These are phyloP conservation scores for Latrodectus hesperus DNA, from an alignment of 2,888 invertebrate genomes.

Conservation along the genomic window DNA sequence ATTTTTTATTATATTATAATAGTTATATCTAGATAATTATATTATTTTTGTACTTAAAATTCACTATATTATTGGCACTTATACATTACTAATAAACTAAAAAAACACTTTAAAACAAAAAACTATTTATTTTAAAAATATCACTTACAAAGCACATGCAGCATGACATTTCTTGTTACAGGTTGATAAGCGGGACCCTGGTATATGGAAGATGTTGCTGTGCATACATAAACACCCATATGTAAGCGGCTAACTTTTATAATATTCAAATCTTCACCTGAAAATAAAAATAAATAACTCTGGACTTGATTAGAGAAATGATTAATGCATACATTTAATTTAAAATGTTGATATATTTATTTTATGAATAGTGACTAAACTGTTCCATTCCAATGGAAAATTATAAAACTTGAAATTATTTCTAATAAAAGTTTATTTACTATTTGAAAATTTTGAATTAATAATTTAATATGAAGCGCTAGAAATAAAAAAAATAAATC, in stretches of 20 bases:
- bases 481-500: too few species aligned
- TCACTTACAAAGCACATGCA: slow-evolving; percentile 71
- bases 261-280: slow-evolving; percentile 84
- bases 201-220: slow-evolving; percentile 83
- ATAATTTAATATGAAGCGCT: too few species aligned
- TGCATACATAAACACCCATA: slow-evolving; percentile 94
- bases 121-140: slow-evolving; percentile 67
- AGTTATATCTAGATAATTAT: too few species aligned
- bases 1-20: too few species aligned
- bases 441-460: too few species aligned
- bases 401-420: too few species aligned
- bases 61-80: background rate
- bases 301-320: too few species aligned
- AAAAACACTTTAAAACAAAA: background rate
- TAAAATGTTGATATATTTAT: too few species aligned
- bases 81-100: background rate
- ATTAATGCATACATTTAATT: too few species aligned
- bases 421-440: too few species aligned
- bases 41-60: background rate
- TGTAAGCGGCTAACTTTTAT: slow-evolving; percentile 88
- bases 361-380: too few species aligned
- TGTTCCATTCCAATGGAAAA: too few species aligned
- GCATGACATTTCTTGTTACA: slow-evolving; percentile 69
- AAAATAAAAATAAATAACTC: slow-evolving; percentile 72
- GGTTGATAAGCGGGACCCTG: slow-evolving; percentile 62